Evolutionary conservation across 2,888 invertebrate species (phyloP), one percentile per base, ranked within the genome.

Genomic region (Labia minor): DNA sequence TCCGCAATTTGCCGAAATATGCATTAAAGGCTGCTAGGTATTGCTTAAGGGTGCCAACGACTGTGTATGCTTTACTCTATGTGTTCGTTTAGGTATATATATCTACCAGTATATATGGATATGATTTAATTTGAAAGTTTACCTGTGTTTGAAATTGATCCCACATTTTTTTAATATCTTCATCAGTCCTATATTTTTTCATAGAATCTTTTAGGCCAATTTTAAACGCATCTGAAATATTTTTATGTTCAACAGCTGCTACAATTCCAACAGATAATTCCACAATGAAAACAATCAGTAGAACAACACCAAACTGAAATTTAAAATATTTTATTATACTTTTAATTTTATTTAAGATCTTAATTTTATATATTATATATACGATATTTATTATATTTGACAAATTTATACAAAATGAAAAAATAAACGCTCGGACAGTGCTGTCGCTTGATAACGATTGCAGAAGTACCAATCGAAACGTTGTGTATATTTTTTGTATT

Each of bases 241-340:
- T 86, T 20, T 84, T 83, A 72, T 87, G 86, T 68, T 90, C 84
- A 0, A 89, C 86, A 37, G 89, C 88, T 0, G 91, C 90, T 0
- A 90, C 88, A 73, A 93, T 91, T 61, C 92, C 93, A 67, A 89
- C 89, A 0, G 90, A 90, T 66, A 94, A 78, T 78, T 94, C 92
- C 72, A 91, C 76, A 26, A 93, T 83, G 74, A 93, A 90, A 71
- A 94, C 88, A 66, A 92, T 76, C 71, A 86, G 81, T 71, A 94
- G 79, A 65, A 88, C 82, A 3, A 68, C 65, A 14, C 66, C 68
- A 37, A 68, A 69, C 69, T 69, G 49, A 16, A 21, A 64, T 33
- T 6, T 33, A 33, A 8, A 8, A 33, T 33, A 33, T n/a, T n/a
- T n/a, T n/a, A n/a, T n/a, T n/a, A n/a, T n/a, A n/a, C n/a, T n/a